A percentile compares a stretch with the other conserved stretches of the same genome.
These are phyloP conservation scores for Melanaphis sacchari DNA, from an alignment of 1,140 invertebrate species.

Conservation along the genomic window DNA sequence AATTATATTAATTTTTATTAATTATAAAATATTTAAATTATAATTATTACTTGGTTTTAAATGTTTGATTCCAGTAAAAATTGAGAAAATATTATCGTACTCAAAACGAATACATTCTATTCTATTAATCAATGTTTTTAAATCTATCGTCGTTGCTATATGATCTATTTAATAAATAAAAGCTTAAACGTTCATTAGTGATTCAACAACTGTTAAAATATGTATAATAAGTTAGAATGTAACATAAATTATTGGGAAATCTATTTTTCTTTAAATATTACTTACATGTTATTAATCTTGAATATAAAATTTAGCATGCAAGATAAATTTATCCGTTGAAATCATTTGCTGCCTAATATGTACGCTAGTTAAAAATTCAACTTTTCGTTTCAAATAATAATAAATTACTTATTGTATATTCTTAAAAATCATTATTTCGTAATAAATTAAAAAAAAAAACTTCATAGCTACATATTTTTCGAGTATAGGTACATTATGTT, in stretches of 20 bases:
- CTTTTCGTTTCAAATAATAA: neutral
- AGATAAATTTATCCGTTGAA: neutral
- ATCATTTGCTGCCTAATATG: neutral
- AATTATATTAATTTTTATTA: neutral
- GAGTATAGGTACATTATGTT: neutral
- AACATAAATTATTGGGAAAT: neutral
- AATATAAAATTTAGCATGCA: no score
- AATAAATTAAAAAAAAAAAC: neutral
- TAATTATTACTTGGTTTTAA: neutral
- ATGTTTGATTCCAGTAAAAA: neutral
- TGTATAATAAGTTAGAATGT: neutral
- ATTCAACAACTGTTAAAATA: neutral
- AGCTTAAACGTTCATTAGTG: neutral
- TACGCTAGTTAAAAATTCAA: neutral
- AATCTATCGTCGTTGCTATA: neutral
- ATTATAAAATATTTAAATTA: neutral
- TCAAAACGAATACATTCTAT: neutral
- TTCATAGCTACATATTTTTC: neutral
- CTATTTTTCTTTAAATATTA: no score
- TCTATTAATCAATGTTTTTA: neutral
- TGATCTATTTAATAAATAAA: neutral
- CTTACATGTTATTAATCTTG: no score
- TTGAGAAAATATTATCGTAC: neutral
- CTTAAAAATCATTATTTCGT: neutral
- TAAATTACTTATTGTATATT: neutral